A percentile compares a stretch with the other conserved stretches of the same genome.
These are phyloP conservation scores for Toxotes chatareus DNA, from an alignment of 2,113 vertebrate genomes.

Conservation along the genomic window DNA sequence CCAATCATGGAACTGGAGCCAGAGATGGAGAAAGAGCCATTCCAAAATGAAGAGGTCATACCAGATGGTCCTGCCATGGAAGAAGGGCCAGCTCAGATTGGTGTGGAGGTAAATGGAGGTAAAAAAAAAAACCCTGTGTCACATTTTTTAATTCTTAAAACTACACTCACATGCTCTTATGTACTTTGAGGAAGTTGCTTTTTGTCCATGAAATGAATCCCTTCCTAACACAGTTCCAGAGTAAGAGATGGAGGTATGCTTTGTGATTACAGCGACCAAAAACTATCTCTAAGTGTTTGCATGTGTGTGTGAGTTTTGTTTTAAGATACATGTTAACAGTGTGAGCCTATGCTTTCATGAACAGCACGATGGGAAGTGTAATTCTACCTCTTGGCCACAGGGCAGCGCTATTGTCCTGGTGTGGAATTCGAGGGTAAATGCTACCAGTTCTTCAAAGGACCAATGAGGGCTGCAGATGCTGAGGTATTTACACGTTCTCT, in stretches of 20 bases:
- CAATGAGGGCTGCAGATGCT: constrained; percentile 49
- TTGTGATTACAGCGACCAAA: background rate
- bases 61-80: background rate
- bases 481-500: constrained; percentile 56
- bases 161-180: background rate
- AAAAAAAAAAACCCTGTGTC: background rate
- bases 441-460: constrained; percentile 66
- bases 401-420: constrained; percentile 41
- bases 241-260: too few relatives aligned
- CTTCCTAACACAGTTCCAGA: background rate
- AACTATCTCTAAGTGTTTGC: too few relatives aligned
- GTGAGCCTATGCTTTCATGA: background rate
- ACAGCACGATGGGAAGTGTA: background rate
- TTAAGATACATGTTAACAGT: background rate
- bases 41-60: background rate
- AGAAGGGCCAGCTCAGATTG: constrained; percentile 1
- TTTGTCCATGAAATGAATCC: too few relatives aligned
- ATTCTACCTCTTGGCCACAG: constrained; percentile 46
- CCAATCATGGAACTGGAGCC: constrained; percentile 37
- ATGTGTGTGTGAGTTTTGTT: background rate
- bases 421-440: constrained; percentile 51
- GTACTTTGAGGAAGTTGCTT: too few relatives aligned
- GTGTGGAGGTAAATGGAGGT: background rate
- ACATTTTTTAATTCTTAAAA: background rate
- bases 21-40: constrained; percentile 17